These are phyloP conservation scores for Umimayanthus kanabou DNA, from an alignment of 92 coral and sea anemone genomes.

Conservation along the genomic window DNA sequence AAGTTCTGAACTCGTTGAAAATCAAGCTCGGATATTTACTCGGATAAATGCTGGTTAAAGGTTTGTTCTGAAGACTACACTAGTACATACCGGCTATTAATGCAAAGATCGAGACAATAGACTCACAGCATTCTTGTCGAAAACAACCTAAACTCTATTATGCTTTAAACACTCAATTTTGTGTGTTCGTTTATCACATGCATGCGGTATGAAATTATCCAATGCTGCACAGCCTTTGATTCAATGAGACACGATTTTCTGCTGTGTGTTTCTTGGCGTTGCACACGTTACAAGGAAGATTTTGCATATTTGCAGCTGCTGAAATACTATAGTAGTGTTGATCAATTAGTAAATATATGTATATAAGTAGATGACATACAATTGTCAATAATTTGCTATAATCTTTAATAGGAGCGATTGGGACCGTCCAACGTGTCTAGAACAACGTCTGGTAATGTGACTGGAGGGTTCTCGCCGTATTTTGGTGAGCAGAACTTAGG, in stretches of 20 bases:
- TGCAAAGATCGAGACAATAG: no score
- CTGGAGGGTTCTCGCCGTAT: neutral
- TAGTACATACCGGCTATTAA: no score
- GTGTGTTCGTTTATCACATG: no score
- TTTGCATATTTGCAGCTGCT: neutral
- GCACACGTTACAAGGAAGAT: no score
- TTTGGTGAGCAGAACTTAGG: neutral
- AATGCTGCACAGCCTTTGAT: no score
- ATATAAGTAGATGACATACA: no score
- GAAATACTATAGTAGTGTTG: neutral
- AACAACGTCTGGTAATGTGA: conserved; percentile 1
- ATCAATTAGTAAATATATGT: neutral
- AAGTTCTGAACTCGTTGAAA: neutral
- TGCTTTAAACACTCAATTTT: no score
- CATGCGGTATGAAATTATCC: no score
- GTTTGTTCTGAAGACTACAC: neutral
- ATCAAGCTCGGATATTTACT: neutral
- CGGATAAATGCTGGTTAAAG: neutral
- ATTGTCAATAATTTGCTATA: neutral
- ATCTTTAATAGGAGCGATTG: conserved; percentile 21
- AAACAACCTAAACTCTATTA: no score
- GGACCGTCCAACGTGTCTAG: conserved; percentile 10
- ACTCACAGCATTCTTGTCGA: no score
- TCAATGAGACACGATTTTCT: no score
- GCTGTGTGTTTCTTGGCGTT: no score